Conservation (phyloP, 2,888 invertebrate genomes). For the Lumbricus terrestris region DNA sequence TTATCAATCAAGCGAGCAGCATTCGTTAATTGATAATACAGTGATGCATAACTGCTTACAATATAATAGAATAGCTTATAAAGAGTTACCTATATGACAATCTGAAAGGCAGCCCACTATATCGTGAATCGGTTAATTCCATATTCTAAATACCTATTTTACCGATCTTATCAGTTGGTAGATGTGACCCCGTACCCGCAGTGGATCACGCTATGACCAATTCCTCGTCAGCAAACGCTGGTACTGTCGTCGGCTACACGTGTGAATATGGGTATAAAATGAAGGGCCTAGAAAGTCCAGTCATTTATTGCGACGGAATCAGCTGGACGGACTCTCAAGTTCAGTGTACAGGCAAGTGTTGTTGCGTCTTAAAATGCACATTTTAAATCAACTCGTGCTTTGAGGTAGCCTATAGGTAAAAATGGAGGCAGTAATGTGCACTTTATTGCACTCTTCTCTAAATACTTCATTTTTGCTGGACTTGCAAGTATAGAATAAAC, state of each 20-base stretch:
- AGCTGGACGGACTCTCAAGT: neutral
- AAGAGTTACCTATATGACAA: too few relatives aligned
- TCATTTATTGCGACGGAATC: slow-evolving; percentile 20
- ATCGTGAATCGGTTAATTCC: neutral
- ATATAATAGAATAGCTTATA: too few relatives aligned
- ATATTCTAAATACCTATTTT: neutral
- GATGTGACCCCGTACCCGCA: slow-evolving; percentile 24
- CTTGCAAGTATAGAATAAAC: too few relatives aligned
- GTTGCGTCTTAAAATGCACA: neutral
- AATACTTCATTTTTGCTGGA: too few relatives aligned
- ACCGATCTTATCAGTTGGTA: neutral
- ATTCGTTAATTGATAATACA: too few relatives aligned
- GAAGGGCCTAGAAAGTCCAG: neutral
- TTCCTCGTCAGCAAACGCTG: neutral
- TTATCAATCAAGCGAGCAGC: too few relatives aligned
- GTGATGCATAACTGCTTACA: too few relatives aligned
- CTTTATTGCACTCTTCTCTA: too few relatives aligned
- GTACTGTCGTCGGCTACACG: slow-evolving; percentile 15
- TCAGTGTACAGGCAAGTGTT: slow-evolving; percentile 6
- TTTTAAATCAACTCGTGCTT: too few relatives aligned
- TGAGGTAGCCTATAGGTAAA: too few relatives aligned
- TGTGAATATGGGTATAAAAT: slow-evolving; percentile 18
- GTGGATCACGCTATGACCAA: neutral
- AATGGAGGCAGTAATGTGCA: too few relatives aligned
- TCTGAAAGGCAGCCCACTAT: neutral